These are phyloP conservation scores for Crotalus viridis DNA, from an alignment of 2,113 vertebrate species.

Conservation along the genomic window DNA sequence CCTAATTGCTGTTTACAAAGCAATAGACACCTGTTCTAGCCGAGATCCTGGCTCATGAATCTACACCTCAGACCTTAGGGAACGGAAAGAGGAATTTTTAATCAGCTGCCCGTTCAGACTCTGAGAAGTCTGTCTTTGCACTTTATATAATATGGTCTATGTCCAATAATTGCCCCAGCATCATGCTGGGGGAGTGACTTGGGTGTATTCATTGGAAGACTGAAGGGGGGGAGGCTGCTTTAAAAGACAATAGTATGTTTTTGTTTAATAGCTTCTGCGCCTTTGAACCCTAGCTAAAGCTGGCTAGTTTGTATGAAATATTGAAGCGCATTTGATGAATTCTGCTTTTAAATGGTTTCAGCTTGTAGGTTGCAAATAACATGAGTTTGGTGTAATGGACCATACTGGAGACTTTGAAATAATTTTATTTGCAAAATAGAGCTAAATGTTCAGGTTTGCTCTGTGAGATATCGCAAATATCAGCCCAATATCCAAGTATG, in stretches of 20 bases:
- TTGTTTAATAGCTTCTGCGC: conserved; percentile 24
- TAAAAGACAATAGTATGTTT: not conserved
- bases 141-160: conserved; percentile 58
- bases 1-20: conserved; percentile 93
- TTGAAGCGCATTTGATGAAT: not conserved
- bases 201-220: conserved; percentile 64
- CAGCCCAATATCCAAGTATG: not conserved
- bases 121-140: conserved; percentile 55
- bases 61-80: conserved; percentile 93
- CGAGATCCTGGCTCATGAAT: conserved; percentile 82
- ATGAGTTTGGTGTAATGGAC: not conserved
- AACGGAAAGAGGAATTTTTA: conserved; percentile 81
- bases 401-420: not conserved
- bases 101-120: conserved; percentile 78
- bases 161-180: conserved; percentile 53
- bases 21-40: conserved; percentile 88
- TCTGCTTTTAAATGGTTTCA: not conserved
- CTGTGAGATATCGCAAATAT: not conserved
- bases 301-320: not conserved
- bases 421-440: not conserved
- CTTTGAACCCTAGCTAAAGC: not conserved
- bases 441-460: not conserved
- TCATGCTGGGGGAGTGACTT: conserved; percentile 15
- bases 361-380: not conserved
- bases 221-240: conserved; percentile 38